phyloP scores from a whole-genome alignment of 2,888 invertebrate genomes.

The Leucozona laternaria region DNA sequence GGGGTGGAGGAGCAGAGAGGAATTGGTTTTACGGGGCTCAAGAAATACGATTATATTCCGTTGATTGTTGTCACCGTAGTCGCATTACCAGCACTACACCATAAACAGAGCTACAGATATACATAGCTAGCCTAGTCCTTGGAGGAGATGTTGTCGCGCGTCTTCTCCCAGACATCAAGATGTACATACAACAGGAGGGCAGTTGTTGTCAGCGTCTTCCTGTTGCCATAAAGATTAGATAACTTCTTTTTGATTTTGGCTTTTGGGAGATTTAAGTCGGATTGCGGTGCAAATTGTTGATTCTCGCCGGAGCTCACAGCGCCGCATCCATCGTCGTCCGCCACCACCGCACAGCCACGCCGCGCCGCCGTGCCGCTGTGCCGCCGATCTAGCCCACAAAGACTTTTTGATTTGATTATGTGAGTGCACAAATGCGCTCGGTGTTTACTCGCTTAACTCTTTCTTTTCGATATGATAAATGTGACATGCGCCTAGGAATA shows the following conservation, averaged over 20 bases:
- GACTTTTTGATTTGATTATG: slow-evolving; percentile 67
- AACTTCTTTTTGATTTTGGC: slow-evolving; percentile 66
- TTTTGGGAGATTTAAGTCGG: slow-evolving; percentile 64
- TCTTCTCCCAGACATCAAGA: slow-evolving; percentile 47
- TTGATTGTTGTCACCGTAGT: slow-evolving; percentile 75
- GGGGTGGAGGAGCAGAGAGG: neutral
- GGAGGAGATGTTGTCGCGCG: slow-evolving; percentile 51
- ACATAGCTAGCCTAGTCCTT: slow-evolving; percentile 57
- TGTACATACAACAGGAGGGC: slow-evolving; percentile 66
- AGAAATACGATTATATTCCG: slow-evolving; percentile 75
- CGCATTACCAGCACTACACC: slow-evolving; percentile 66
- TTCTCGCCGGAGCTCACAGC: slow-evolving; percentile 15
- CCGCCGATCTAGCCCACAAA: slow-evolving; percentile 35
- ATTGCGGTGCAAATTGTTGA: slow-evolving; percentile 73
- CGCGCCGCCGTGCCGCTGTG: neutral
- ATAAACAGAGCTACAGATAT: neutral
- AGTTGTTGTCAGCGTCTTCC: slow-evolving; percentile 74
- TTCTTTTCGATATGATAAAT: slow-evolving; percentile 72
- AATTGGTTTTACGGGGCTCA: slow-evolving; percentile 64
- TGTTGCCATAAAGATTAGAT: slow-evolving; percentile 75
- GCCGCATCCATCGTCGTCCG: neutral
- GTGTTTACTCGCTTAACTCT: slow-evolving; percentile 38
- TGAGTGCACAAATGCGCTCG: slow-evolving; percentile 24
- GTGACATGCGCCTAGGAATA: slow-evolving; percentile 63
- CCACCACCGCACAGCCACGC: neutral